Percentiles rank a stretch among this genome's conserved stretches.
These are phyloP conservation scores for Aix galericulata DNA, from an alignment of 2,113 vertebrate species.

Conservation along the genomic window DNA sequence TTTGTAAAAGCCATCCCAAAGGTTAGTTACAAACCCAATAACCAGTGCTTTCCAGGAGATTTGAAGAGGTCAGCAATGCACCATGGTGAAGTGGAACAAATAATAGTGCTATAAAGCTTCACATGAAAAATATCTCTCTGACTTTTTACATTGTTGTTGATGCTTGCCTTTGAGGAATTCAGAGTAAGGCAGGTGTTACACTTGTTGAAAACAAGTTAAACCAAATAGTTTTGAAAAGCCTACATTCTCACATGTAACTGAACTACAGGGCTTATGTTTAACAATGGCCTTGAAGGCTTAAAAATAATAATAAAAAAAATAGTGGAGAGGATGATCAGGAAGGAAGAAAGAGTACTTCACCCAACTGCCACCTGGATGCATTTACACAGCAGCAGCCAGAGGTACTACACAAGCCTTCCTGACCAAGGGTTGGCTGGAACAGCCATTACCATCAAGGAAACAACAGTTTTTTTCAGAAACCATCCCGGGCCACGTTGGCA, in stretches of 20 bases:
- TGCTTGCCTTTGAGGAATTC: not conserved
- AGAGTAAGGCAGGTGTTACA: not conserved
- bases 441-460: not conserved
- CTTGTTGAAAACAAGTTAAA: not conserved
- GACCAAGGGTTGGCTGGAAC: not conserved
- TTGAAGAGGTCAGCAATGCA: not conserved
- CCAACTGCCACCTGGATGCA: not conserved
- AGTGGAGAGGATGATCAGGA: not conserved
- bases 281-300: not conserved
- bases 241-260: not conserved
- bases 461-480: not conserved
- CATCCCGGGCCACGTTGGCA: not conserved
- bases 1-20: not conserved
- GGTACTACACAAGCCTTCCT: not conserved
- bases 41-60: not conserved
- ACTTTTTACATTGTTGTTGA: not conserved
- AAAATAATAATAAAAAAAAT: not conserved
- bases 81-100: not conserved
- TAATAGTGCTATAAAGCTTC: not conserved
- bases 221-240: not conserved
- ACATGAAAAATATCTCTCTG: not conserved
- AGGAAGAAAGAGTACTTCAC: not conserved
- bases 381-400: not conserved
- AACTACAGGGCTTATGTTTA: not conserved
- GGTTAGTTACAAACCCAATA: not conserved